Conservation (phyloP, 2,113 vertebrate species). For the Cisticola juncidis region DNA sequence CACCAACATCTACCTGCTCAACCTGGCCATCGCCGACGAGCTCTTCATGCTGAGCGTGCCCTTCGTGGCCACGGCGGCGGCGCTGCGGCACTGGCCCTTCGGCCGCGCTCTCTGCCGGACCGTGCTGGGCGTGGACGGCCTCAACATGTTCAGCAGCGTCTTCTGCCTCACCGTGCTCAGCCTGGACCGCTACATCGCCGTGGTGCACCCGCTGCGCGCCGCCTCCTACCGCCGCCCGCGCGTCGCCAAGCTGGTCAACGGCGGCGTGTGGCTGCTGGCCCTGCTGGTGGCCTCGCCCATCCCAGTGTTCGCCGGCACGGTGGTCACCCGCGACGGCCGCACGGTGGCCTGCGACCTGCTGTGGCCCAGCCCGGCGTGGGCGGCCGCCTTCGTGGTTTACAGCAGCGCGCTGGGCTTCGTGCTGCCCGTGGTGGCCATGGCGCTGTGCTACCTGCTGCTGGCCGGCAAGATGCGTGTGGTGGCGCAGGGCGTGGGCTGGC, state of each 20-base stretch:
- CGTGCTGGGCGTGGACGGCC: constrained; percentile 86
- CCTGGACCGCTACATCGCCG: constrained; percentile 87
- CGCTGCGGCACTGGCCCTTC: constrained; percentile 88
- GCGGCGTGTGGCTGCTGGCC: constrained; percentile 86
- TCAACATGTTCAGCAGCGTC: constrained; percentile 92
- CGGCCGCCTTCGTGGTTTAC: constrained; percentile 85
- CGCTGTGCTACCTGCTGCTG: constrained; percentile 87
- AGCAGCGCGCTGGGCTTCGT: constrained; percentile 88
- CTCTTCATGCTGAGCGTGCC: constrained; percentile 89
- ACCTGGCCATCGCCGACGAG: constrained; percentile 88
- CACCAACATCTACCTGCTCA: constrained; percentile 92
- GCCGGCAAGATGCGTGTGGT: constrained; percentile 87
- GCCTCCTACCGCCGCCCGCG: constrained; percentile 87
- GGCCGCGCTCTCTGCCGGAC: constrained; percentile 85
- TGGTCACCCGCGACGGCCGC: constrained; percentile 79
- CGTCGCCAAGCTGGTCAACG: constrained; percentile 86
- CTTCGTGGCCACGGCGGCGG: constrained; percentile 83
- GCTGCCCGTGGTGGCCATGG: constrained; percentile 86
- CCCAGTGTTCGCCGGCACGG: constrained; percentile 82
- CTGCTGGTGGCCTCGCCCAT: constrained; percentile 87
- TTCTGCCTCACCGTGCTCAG: constrained; percentile 89
- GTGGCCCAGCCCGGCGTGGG: constrained; percentile 85
- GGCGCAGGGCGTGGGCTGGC: constrained; percentile 88
- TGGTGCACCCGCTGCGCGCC: constrained; percentile 88
- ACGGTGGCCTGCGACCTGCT: constrained; percentile 88